Conservation (phyloP, 2,888 invertebrate species). For the Tolmerus cingulatus region DNA sequence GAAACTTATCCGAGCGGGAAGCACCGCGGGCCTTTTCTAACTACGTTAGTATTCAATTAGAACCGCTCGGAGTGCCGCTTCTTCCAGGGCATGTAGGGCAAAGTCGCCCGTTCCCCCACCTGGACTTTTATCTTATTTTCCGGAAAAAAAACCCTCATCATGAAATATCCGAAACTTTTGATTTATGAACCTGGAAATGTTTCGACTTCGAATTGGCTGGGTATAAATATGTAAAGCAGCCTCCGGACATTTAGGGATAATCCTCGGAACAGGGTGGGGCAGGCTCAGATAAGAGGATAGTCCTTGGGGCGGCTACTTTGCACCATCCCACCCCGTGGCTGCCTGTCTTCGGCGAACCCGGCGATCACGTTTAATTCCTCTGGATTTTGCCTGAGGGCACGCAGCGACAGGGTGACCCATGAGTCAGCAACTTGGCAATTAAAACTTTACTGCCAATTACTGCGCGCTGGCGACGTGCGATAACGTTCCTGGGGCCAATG, state of each 20-base stretch:
- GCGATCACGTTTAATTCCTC: neutral
- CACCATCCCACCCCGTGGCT: neutral
- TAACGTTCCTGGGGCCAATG: neutral
- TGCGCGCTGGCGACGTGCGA: neutral
- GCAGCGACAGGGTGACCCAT: neutral
- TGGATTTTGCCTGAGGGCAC: neutral
- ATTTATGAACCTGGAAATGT: neutral
- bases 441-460: neutral
- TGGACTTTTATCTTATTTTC: neutral
- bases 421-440: neutral
- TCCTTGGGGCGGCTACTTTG: neutral
- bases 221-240: neutral
- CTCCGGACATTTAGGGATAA: neutral
- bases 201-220: neutral
- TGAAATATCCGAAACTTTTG: neutral
- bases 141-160: neutral
- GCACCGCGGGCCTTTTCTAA: neutral
- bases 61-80: neutral
- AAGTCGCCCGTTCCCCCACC: neutral
- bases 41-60: neutral
- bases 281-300: neutral
- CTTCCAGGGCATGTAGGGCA: neutral
- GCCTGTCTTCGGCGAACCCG: neutral
- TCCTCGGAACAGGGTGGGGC: neutral
- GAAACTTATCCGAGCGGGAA: neutral